Conservation (phyloP, 2,888 invertebrate species). For the Dicycla oo region DNA sequence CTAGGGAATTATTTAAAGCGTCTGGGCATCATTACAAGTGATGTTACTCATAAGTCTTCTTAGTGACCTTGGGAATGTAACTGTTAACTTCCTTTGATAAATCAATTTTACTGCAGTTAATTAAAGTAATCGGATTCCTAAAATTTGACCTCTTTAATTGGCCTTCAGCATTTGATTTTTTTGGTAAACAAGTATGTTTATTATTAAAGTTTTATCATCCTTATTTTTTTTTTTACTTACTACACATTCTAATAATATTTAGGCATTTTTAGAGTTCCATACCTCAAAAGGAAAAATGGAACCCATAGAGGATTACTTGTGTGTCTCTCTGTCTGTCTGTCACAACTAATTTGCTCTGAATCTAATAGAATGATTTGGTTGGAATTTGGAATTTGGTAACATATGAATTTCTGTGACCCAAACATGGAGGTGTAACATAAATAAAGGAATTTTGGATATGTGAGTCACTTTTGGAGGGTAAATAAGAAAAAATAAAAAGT, state of each 20-base stretch:
- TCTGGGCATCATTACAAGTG: slow-evolving; percentile 55
- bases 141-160: slow-evolving; percentile 30
- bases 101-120: slow-evolving; percentile 24
- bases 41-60: slow-evolving; percentile 69
- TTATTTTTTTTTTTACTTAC: not conserved
- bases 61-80: slow-evolving; percentile 75
- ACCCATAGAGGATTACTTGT: no score
- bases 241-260: not conserved
- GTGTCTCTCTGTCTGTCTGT: no score
- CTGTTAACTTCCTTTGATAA: slow-evolving; percentile 41
- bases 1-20: slow-evolving; percentile 66
- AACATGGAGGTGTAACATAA: no score
- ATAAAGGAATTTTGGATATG: no score
- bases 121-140: slow-evolving; percentile 2
- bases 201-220: not conserved
- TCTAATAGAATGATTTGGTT: no score
- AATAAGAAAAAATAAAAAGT: no score
- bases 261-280: no score
- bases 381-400: no score
- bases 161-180: not conserved
- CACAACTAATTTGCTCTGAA: no score
- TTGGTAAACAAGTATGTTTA: slow-evolving; percentile 3
- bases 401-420: no score
- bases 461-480: no score
- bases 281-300: no score